Percentiles rank a stretch among this genome's conserved stretches.
These are phyloP conservation scores for Synchiropus splendidus DNA, from an alignment of 2,113 vertebrate species.

Conservation along the genomic window DNA sequence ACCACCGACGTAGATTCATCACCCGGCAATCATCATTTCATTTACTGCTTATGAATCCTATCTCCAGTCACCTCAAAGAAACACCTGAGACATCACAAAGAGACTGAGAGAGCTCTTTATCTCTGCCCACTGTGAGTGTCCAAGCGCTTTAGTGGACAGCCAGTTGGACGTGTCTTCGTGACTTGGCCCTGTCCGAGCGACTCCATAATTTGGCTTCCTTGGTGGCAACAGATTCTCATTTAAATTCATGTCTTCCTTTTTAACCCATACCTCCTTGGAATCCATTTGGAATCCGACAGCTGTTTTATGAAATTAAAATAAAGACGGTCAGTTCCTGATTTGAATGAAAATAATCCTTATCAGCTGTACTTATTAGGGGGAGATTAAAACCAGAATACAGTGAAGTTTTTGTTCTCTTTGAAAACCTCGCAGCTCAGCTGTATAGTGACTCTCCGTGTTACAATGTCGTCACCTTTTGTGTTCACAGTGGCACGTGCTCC, in stretches of 20 bases:
- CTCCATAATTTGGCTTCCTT: constrained; percentile 42
- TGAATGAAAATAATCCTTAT: too few species aligned
- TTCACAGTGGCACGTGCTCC: not conserved
- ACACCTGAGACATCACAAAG: constrained; percentile 14
- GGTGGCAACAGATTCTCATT: constrained; percentile 36
- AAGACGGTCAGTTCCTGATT: too few species aligned
- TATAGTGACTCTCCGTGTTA: not conserved
- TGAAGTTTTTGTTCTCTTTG: too few species aligned
- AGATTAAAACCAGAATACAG: too few species aligned
- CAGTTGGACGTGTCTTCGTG: constrained; percentile 40
- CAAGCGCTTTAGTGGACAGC: constrained; percentile 32
- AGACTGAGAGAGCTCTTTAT: not conserved
- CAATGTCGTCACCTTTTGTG: not conserved
- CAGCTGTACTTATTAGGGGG: too few species aligned
- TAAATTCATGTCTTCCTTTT: constrained; percentile 25
- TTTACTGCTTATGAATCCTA: not conserved
- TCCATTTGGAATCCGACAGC: too few species aligned
- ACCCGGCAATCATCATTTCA: too few species aligned
- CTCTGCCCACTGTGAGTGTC: constrained; percentile 35
- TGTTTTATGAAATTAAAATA: too few species aligned
- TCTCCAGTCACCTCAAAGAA: constrained; percentile 12
- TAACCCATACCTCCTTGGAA: too few species aligned
- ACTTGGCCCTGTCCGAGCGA: constrained; percentile 40
- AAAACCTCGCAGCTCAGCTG: not conserved
- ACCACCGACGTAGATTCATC: too few species aligned